Percentiles rank a stretch among this genome's conserved stretches.
phyloP scores from a whole-genome alignment of 2,888 invertebrate species.

The Habroteleia sp. region DNA sequence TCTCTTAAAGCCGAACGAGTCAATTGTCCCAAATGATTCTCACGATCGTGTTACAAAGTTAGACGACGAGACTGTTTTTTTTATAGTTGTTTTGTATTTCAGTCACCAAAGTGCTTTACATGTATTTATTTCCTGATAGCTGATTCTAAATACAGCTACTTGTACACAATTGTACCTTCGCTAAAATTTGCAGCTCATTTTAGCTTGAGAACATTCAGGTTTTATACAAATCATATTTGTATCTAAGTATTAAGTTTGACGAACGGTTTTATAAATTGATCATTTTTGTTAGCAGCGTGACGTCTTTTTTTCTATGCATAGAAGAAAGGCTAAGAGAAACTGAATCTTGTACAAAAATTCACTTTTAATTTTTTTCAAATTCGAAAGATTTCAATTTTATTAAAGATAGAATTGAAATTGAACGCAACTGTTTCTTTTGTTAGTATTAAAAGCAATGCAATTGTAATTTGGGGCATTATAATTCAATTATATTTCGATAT shows the following conservation, averaged over 20 bases:
- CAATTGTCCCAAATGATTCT: constrained; percentile 41
- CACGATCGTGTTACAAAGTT: constrained; percentile 46
- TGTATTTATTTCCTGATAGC: constrained; percentile 43
- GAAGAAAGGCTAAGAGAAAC: no score
- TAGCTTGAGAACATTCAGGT: neutral
- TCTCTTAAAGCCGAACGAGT: constrained; percentile 74
- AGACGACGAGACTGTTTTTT: constrained; percentile 57
- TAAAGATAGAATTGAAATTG: no score
- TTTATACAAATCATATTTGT: neutral
- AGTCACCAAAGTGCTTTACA: constrained; percentile 65
- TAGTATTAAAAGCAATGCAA: no score
- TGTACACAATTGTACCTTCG: constrained; percentile 2
- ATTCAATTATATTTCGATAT: no score
- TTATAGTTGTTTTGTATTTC: constrained; percentile 58
- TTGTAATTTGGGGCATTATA: no score
- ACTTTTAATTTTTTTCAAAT: no score
- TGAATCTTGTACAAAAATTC: no score
- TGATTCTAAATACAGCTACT: neutral
- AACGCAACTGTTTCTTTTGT: no score
- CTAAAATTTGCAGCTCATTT: neutral
- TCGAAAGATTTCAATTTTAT: no score
- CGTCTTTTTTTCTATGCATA: no score
- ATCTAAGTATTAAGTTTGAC: neutral
- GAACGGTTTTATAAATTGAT: no score
- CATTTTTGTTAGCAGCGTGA: no score